Evolutionary conservation across 2,888 invertebrate species (phyloP).

Genomic region (Drosophila tripunctata): DNA sequence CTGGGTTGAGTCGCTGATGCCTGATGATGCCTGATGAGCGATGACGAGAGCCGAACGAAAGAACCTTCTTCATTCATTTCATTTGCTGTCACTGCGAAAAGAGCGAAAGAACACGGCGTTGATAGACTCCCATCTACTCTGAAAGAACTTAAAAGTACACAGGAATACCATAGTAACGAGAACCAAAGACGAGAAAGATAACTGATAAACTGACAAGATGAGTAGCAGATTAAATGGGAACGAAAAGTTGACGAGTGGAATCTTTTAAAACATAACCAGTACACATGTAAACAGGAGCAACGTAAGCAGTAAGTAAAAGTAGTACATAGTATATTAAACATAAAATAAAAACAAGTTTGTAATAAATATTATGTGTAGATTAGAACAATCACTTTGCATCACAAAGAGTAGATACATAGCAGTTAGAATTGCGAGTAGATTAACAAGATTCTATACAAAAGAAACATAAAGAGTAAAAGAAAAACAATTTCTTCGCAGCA

Average conservation of each 20-base stretch:
- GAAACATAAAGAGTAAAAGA: not conserved
- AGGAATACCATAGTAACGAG: not conserved
- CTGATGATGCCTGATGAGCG: constrained; percentile 67
- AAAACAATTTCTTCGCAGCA: not conserved
- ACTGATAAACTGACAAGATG: not conserved
- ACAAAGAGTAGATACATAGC: not conserved
- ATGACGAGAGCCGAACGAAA: constrained; percentile 37
- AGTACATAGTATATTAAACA: too few species aligned
- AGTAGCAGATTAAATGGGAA: not conserved
- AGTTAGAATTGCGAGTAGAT: too few species aligned
- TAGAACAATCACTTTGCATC: not conserved
- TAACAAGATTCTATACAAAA: too few species aligned
- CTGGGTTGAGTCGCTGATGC: constrained; percentile 42
- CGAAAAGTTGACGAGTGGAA: not conserved
- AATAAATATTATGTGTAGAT: not conserved
- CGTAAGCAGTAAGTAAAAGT: too few species aligned
- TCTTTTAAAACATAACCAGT: not conserved
- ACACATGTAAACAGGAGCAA: too few species aligned
- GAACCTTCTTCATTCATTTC: constrained; percentile 56
- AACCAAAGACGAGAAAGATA: not conserved
- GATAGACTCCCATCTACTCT: constrained; percentile 5
- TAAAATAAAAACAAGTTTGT: not conserved
- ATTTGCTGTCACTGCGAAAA: constrained; percentile 35
- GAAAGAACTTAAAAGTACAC: not conserved
- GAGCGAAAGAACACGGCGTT: not conserved